phyloP scores from a whole-genome alignment of 2,888 invertebrate species.

The Dermolepida albohirtum region DNA sequence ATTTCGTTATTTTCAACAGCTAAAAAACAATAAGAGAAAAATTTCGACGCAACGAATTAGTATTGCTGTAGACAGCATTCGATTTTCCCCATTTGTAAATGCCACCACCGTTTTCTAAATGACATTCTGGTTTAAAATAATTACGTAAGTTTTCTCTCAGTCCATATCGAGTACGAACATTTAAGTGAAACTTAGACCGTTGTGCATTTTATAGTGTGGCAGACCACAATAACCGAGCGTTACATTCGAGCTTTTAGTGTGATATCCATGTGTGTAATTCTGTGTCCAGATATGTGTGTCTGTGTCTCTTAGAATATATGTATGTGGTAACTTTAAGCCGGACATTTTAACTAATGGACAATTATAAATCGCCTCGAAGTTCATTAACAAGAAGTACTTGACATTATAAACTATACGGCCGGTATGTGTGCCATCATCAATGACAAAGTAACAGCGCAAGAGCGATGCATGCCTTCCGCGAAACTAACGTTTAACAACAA shows the following conservation, averaged over 20 bases:
- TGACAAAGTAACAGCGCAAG: constrained; percentile 23
- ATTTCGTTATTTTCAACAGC: too few species aligned
- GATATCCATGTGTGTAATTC: background rate
- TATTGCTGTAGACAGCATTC: too few species aligned
- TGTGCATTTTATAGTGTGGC: background rate
- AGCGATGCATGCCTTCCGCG: constrained; percentile 25
- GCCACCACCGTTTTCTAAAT: background rate
- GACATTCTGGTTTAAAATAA: constrained; percentile 7
- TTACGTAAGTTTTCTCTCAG: constrained; percentile 10
- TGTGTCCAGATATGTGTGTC: constrained; percentile 1
- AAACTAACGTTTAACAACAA: constrained; percentile 38
- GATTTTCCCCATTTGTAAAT: too few species aligned
- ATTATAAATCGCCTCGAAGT: constrained; percentile 26
- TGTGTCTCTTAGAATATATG: constrained; percentile 17
- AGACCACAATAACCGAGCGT: constrained; percentile 9
- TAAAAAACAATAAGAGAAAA: too few species aligned
- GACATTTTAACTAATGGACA: constrained; percentile 28
- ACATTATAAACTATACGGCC: constrained; percentile 25
- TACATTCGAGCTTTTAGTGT: constrained; percentile 12
- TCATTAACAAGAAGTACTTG: constrained; percentile 34
- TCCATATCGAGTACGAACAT: background rate
- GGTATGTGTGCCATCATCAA: constrained; percentile 28
- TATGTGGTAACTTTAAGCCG: constrained; percentile 11
- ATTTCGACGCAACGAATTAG: too few species aligned
- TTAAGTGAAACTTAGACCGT: constrained; percentile 10